Evolutionary conservation across 2,113 vertebrate genomes (phyloP).

Genomic region (Cyphomyrus plagiostoma): DNA sequence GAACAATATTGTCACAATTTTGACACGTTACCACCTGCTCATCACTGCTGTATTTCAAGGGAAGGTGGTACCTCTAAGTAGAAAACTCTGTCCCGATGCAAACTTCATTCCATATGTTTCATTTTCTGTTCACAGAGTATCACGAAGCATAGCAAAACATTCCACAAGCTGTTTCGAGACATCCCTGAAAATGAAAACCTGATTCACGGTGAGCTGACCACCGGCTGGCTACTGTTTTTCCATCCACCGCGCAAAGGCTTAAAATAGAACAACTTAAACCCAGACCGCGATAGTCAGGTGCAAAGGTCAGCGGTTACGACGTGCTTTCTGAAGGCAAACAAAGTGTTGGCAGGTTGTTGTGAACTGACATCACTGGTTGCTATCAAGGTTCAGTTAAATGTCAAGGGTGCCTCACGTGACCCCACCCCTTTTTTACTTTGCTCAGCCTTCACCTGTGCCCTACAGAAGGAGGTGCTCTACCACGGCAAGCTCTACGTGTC

Average conservation of each 20-base stretch:
- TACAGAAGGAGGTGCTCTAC: conserved; percentile 73
- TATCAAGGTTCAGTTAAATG: not conserved
- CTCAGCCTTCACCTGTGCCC: conserved; percentile 65
- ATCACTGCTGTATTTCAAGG: not conserved
- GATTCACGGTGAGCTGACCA: conserved; percentile 54
- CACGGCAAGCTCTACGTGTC: conserved; percentile 71
- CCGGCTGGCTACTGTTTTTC: not conserved
- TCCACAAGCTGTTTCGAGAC: conserved; percentile 66
- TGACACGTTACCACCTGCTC: not conserved
- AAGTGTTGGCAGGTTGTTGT: not conserved
- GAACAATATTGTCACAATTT: not conserved
- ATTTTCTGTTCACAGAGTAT: conserved; percentile 42
- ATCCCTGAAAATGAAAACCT: conserved; percentile 52
- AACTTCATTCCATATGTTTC: conserved; percentile 23
- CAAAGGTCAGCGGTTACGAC: not conserved
- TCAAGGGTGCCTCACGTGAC: not conserved
- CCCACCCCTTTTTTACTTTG: not conserved
- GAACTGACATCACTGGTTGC: not conserved
- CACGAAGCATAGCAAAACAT: conserved; percentile 49
- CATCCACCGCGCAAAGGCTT: not conserved
- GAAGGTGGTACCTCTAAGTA: not conserved
- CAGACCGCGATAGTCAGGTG: not conserved
- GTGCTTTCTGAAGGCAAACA: not conserved
- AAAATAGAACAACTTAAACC: not conserved
- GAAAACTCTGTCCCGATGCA: not conserved